These are phyloP conservation scores for Meganola albula DNA, from an alignment of 2,888 invertebrate genomes.

Conservation along the genomic window DNA sequence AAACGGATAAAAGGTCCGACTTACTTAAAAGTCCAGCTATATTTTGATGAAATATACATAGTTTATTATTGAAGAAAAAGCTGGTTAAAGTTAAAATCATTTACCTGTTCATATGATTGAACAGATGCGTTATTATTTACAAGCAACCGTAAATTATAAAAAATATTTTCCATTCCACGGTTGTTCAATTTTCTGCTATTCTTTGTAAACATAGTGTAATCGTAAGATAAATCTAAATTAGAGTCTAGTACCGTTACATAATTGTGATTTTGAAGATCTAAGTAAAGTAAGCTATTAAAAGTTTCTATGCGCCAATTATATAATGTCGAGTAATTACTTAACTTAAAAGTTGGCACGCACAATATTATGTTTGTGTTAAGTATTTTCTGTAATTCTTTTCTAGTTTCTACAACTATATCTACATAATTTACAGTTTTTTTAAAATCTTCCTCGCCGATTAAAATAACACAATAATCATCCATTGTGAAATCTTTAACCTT, in stretches of 20 bases:
- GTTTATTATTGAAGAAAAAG: conserved; percentile 3
- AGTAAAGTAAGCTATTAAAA: conserved; percentile 12
- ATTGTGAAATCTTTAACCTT: no score
- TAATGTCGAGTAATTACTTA: not conserved
- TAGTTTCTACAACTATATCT: not conserved
- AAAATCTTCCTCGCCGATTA: no score
- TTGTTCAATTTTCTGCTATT: conserved; percentile 2
- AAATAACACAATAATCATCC: no score
- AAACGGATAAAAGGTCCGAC: not conserved
- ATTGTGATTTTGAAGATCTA: conserved; percentile 4
- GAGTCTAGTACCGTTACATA: conserved; percentile 12
- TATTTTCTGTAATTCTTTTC: not conserved
- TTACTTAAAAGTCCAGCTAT: conserved; percentile 3
- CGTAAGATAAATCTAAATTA: conserved; percentile 7
- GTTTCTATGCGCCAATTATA: conserved; percentile 10
- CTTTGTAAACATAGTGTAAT: conserved; percentile 9
- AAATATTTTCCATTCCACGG: conserved; percentile 4
- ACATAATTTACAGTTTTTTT: no score
- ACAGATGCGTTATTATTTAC: no score
- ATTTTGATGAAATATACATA: conserved; percentile 3
- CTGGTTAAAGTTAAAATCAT: no score
- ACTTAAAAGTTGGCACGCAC: not conserved
- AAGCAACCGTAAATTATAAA: no score
- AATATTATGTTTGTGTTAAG: not conserved
- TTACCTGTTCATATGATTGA: no score